phyloP scores from a whole-genome alignment of 2,797 vertebrate genomes.

The Myotis findleyi region DNA sequence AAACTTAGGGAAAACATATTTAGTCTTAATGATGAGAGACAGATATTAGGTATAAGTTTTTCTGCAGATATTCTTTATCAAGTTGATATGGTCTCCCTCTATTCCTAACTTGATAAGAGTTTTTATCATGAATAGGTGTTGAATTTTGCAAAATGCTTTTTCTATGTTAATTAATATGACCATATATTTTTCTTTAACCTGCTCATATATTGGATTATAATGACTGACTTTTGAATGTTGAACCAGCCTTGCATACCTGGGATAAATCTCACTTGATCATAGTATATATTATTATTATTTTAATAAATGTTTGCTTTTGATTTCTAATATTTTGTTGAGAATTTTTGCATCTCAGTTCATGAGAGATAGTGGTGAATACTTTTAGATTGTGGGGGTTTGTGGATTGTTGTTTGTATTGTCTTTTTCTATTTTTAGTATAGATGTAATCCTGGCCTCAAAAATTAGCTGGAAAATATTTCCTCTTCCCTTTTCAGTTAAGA shows the following conservation, averaged over 20 bases:
- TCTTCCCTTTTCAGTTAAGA: background rate
- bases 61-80: background rate
- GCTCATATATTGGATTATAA: background rate
- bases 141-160: background rate
- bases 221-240: background rate
- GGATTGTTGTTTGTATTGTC: background rate
- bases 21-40: background rate
- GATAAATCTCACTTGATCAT: background rate
- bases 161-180: background rate
- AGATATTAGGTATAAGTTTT: background rate
- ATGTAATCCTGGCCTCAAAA: background rate
- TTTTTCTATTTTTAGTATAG: background rate
- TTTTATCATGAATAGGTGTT: background rate
- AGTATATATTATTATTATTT: constrained; percentile 1
- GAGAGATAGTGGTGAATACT: background rate
- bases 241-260: background rate
- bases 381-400: background rate
- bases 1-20: background rate
- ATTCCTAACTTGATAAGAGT: background rate
- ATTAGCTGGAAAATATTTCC: background rate
- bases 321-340: background rate
- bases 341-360: background rate
- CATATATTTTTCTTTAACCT: background rate
- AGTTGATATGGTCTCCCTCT: background rate
- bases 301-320: background rate